These are phyloP conservation scores for Acestrorhynchus altus DNA, from an alignment of 2,797 vertebrate species.

Conservation along the genomic window DNA sequence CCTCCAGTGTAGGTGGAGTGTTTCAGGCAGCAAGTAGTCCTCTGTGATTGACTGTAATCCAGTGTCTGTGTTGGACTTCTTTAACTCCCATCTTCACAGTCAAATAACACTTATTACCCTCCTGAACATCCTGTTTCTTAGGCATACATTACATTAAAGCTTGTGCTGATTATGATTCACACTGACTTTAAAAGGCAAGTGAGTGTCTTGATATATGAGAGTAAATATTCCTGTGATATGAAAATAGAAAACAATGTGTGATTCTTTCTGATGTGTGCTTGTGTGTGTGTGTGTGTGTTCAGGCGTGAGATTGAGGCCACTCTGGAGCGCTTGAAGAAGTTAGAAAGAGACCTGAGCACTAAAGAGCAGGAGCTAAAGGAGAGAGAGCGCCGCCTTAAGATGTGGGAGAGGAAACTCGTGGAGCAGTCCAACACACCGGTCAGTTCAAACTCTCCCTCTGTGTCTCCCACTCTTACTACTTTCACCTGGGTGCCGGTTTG, in stretches of 20 bases:
- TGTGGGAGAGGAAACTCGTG: conserved; percentile 97
- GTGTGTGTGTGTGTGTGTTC: conserved; percentile 18
- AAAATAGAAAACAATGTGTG: conserved; percentile 9
- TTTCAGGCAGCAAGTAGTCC: too few species aligned
- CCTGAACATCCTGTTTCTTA: too few species aligned
- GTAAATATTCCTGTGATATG: background rate
- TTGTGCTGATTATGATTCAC: too few species aligned
- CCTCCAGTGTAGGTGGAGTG: too few species aligned
- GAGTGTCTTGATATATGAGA: conserved; percentile 14
- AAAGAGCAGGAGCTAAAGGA: conserved; percentile 98
- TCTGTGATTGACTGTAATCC: too few species aligned
- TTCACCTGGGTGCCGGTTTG: background rate
- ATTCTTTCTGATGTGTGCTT: conserved; percentile 8
- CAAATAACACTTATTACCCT: too few species aligned
- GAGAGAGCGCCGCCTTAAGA: conserved; percentile 90
- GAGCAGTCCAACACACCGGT: conserved; percentile 96
- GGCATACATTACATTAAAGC: too few species aligned
- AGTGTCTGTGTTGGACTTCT: too few species aligned
- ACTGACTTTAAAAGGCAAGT: background rate
- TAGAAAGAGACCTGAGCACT: conserved; percentile 97
- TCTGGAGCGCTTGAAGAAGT: conserved; percentile 94
- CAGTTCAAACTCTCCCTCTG: conserved; percentile 75
- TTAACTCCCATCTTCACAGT: too few species aligned
- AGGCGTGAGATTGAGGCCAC: conserved; percentile 99
- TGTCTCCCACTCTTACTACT: too few species aligned